Percentiles rank a stretch among this genome's conserved stretches.
These are phyloP conservation scores for Diacarnus erythraeanus DNA, from an alignment of 37 sponge, comb jelly and placozoan genomes.

Conservation along the genomic window DNA sequence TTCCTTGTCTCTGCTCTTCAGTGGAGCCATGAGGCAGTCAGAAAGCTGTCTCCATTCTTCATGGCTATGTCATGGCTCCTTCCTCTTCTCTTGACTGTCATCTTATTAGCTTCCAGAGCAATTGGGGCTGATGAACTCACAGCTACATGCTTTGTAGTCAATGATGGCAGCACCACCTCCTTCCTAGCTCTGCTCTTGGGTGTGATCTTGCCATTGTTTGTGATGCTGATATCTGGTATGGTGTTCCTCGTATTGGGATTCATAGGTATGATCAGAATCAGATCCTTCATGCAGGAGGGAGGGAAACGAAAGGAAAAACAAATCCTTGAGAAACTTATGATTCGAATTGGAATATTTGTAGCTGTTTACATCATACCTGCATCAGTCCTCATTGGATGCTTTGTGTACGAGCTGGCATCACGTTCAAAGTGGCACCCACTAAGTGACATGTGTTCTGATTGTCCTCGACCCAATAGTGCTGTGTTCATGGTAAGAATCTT, in stretches of 20 bases:
- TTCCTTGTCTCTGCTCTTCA: constrained; percentile 81
- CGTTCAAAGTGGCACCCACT: constrained; percentile 48
- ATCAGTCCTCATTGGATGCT: constrained; percentile 72
- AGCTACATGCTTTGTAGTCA: constrained; percentile 70
- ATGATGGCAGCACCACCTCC: constrained; percentile 23
- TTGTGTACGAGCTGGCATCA: constrained; percentile 59
- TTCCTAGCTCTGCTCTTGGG: constrained; percentile 63
- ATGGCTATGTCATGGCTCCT: constrained; percentile 75
- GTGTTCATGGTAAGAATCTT: constrained; percentile 64
- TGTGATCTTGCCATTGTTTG: constrained; percentile 66
- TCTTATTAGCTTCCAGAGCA: constrained; percentile 45
- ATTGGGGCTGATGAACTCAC: constrained; percentile 77
- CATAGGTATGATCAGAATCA: constrained; percentile 46
- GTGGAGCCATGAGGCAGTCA: constrained; percentile 89
- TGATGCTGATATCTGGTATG: constrained; percentile 43
- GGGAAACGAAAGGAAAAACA: constrained; percentile 58
- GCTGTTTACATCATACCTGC: constrained; percentile 86
- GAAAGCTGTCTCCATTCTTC: constrained; percentile 67
- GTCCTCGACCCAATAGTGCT: constrained; percentile 37
- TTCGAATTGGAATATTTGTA: constrained; percentile 88
- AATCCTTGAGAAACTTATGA: constrained; percentile 84
- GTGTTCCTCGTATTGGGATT: constrained; percentile 68
- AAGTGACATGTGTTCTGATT: constrained; percentile 11
- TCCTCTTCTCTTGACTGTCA: constrained; percentile 74
- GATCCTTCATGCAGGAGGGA: constrained; percentile 31